Percentiles rank a stretch among this genome's conserved stretches.
Evolutionary conservation across 2,888 invertebrate genomes (phyloP).

Genomic region (Amitus sp.): DNA sequence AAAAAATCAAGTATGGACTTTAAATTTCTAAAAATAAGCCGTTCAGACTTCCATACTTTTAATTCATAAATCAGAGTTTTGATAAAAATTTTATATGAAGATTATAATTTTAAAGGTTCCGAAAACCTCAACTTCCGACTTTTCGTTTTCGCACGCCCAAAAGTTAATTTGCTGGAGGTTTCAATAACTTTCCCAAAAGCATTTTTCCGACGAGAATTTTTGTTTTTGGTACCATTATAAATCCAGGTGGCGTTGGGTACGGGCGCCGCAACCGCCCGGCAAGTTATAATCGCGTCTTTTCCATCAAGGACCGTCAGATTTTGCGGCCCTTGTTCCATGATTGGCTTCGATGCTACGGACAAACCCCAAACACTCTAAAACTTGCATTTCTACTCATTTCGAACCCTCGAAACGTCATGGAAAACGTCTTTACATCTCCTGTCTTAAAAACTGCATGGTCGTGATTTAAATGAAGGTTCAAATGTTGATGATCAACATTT

Average conservation of each 20-base stretch:
- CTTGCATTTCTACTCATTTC: background rate
- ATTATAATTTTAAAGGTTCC: background rate
- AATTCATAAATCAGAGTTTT: background rate
- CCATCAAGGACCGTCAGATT: constrained; percentile 93
- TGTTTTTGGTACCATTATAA: constrained; percentile 78
- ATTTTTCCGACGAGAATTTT: background rate
- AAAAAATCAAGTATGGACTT: no score
- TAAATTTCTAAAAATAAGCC: no score
- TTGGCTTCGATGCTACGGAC: constrained; percentile 84
- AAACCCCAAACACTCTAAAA: constrained; percentile 5
- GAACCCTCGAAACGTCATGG: background rate
- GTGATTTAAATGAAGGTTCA: no score
- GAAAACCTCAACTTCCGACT: background rate
- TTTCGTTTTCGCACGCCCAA: no score
- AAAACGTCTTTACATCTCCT: no score
- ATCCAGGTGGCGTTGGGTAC: constrained; percentile 92
- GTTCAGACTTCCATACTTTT: no score
- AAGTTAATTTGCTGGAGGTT: no score
- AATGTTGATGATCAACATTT: no score
- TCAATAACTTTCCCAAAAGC: no score
- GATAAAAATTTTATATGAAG: background rate
- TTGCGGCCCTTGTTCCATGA: constrained; percentile 84
- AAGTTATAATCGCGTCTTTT: constrained; percentile 88
- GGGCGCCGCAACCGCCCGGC: constrained; percentile 91
- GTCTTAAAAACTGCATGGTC: no score